A percentile compares a stretch with the other conserved stretches of the same genome.
These are phyloP conservation scores for Dryomyza anilis DNA, from an alignment of 2,888 invertebrate species.

Conservation along the genomic window DNA sequence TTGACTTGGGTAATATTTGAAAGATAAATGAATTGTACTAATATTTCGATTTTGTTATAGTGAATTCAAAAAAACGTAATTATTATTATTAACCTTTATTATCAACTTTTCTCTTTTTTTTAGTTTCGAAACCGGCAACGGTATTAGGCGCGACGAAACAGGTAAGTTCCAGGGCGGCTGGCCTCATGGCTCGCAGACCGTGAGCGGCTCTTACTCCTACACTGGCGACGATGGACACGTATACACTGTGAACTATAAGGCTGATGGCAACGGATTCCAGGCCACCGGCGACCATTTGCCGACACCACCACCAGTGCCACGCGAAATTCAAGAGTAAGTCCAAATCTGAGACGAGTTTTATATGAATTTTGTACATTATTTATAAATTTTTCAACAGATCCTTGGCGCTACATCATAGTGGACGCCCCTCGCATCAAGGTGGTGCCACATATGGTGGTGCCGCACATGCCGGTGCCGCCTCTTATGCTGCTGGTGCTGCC, in stretches of 20 bases:
- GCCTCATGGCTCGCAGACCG: constrained; percentile 67
- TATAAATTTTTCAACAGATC: constrained; percentile 32
- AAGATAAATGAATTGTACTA: too few species aligned
- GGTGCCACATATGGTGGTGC: constrained; percentile 21
- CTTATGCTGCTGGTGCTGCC: constrained; percentile 10
- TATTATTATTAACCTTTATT: too few species aligned
- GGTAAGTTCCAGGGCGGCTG: constrained; percentile 66
- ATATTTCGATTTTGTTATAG: too few species aligned
- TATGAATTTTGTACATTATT: too few species aligned
- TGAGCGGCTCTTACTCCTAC: constrained; percentile 69
- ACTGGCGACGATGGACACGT: constrained; percentile 68
- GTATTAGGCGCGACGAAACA: constrained; percentile 66
- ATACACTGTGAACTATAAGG: constrained; percentile 71
- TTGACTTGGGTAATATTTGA: too few species aligned
- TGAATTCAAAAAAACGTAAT: too few species aligned
- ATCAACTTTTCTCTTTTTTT: too few species aligned
- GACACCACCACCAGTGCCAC: constrained; percentile 75
- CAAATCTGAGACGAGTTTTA: not conserved
- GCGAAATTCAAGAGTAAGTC: constrained; percentile 40
- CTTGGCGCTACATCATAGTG: constrained; percentile 37
- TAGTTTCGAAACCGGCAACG: constrained; percentile 71
- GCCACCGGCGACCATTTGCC: constrained; percentile 79
- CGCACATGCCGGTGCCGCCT: constrained; percentile 14
- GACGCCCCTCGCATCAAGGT: constrained; percentile 6
- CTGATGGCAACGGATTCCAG: constrained; percentile 78